Conservation (phyloP, 1,140 invertebrate genomes). For the Apis cerana region DNA sequence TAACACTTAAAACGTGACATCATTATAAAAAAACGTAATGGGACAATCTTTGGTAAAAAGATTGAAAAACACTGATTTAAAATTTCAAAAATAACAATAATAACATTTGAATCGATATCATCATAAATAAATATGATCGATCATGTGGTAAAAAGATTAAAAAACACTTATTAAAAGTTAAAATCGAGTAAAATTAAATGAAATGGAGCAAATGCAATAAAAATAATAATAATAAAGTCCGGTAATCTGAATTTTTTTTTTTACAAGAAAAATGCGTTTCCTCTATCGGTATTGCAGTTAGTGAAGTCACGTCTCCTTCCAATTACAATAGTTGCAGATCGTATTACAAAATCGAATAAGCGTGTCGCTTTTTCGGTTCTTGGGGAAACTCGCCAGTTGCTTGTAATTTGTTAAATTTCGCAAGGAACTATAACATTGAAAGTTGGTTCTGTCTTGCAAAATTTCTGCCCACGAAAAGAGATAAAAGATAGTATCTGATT, state of each 20-base stretch:
- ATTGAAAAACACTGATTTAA: too few species aligned
- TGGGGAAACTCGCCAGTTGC: neutral
- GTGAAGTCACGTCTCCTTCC: slow-evolving; percentile 37
- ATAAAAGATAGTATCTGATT: too few species aligned
- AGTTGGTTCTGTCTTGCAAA: neutral
- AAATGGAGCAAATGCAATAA: neutral
- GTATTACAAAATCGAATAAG: slow-evolving; percentile 31
- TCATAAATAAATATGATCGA: too few species aligned
- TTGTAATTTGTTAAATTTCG: slow-evolving; percentile 5
- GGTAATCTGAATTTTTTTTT: slow-evolving; percentile 48
- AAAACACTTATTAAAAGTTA: too few species aligned
- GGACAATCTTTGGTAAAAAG: too few species aligned
- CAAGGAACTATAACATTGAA: neutral
- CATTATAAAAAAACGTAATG: too few species aligned
- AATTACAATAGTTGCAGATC: neutral
- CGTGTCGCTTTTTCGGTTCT: neutral
- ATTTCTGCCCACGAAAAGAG: neutral
- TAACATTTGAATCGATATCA: too few species aligned
- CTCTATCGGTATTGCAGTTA: slow-evolving; percentile 4
- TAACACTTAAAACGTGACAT: too few species aligned
- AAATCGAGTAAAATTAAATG: too few species aligned
- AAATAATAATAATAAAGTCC: neutral
- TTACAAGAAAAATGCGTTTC: slow-evolving; percentile 33
- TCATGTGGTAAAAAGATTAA: too few species aligned
- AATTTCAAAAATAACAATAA: too few species aligned